These are phyloP conservation scores for Cantharis nigra DNA, from an alignment of 2,888 invertebrate genomes.

Conservation along the genomic window DNA sequence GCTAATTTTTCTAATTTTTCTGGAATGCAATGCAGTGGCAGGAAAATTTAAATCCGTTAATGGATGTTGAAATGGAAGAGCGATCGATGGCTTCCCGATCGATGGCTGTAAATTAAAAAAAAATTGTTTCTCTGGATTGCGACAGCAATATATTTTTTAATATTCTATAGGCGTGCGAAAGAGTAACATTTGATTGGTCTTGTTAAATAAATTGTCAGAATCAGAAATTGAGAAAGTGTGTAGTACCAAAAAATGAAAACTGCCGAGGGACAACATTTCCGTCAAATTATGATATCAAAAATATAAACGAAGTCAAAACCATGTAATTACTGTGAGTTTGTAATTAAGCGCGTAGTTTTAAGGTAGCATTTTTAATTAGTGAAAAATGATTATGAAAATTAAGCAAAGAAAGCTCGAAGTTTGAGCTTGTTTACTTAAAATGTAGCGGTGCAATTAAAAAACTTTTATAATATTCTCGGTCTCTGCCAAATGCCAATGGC, in stretches of 20 bases:
- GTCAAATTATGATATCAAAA: neutral
- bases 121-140: neutral
- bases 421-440: neutral
- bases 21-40: no score
- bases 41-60: neutral
- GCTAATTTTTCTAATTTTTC: no score
- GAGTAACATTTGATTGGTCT: constrained; percentile 16
- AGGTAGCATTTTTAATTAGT: neutral
- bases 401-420: neutral
- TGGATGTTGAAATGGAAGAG: neutral
- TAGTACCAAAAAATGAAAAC: constrained; percentile 2
- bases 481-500: neutral
- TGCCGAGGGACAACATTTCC: constrained; percentile 2
- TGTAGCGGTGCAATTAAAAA: neutral
- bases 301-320: neutral
- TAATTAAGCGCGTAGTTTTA: neutral
- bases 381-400: neutral
- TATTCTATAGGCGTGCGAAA: constrained; percentile 7
- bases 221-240: constrained; percentile 10
- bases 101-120: neutral
- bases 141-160: constrained; percentile 6
- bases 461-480: neutral
- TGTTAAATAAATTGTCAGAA: constrained; percentile 22
- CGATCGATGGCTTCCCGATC: neutral
- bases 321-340: neutral